Evolutionary conservation across 2,888 invertebrate species (phyloP).

Genomic region (Syritta pipiens): DNA sequence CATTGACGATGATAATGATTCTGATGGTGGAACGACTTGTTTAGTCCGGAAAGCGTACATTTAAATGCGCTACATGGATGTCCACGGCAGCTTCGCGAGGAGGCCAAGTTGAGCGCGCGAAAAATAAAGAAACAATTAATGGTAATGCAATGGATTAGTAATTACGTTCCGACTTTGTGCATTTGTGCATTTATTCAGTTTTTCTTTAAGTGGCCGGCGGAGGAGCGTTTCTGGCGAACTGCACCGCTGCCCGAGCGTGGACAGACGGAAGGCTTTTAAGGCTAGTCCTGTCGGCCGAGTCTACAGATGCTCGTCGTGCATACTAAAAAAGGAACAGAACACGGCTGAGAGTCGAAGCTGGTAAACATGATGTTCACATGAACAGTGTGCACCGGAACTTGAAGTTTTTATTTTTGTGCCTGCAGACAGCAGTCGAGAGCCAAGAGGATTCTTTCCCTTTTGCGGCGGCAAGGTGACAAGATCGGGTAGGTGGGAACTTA

Average conservation of each 20-base stretch:
- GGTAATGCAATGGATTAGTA: conserved; percentile 69
- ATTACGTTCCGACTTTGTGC: conserved; percentile 64
- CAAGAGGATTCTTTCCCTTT: conserved; percentile 35
- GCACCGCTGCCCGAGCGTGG: conserved; percentile 2
- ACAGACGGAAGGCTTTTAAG: conserved; percentile 36
- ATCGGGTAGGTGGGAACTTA: conserved; percentile 29
- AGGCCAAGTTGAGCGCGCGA: conserved; percentile 58
- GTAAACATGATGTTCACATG: conserved; percentile 66
- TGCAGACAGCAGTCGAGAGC: no score
- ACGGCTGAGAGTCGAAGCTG: conserved; percentile 49
- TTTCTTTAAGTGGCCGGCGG: background rate
- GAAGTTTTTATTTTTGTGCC: conserved; percentile 20
- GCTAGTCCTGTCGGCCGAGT: conserved; percentile 23
- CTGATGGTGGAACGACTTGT: conserved; percentile 37
- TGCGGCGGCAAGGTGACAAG: conserved; percentile 45
- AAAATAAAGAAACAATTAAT: conserved; percentile 69
- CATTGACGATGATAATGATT: conserved; percentile 23
- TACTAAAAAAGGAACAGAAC: conserved; percentile 55
- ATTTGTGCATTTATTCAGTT: conserved; percentile 56
- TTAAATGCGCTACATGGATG: conserved; percentile 63
- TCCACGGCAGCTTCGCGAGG: conserved; percentile 14
- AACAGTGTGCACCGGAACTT: conserved; percentile 45
- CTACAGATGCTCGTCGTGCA: conserved; percentile 13
- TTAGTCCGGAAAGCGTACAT: conserved; percentile 37
- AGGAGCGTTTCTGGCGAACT: conserved; percentile 36